Evolutionary conservation across 2,888 invertebrate genomes (phyloP), one percentile per base, ranked within the genome.

Genomic region (Zootermopsis nevadensis): DNA sequence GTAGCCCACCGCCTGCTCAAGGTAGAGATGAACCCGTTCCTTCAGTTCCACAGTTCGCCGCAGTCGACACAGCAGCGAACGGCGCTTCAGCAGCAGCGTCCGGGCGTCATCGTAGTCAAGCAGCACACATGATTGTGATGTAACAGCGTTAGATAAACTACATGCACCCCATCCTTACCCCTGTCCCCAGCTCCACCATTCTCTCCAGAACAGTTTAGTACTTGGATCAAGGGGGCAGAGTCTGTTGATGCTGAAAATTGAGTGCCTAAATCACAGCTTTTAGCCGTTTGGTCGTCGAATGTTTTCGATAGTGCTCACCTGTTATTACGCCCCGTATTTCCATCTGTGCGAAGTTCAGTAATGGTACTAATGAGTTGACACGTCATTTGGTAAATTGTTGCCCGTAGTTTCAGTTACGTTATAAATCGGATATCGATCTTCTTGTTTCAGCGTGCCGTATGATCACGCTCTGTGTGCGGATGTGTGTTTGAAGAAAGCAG

Each of bases 61-160:
- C 87, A 27, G 60, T 55, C 74, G n/a, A 42, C 72, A 10, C 87
- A 33, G 82, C 85, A 85, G 86, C 85, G 55, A 86, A 85, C 83
- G 84, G 85, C 83, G 24, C 84, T 90, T 86, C 94, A 92, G 89
- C 93, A 94, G 88, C 94, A 94, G 87, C 94, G 97, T 88, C 97
- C 97, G 33, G 97, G 97, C 85, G 97, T 97, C 85, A 97, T 97
- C 87, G 97, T 97, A 84, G 96, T 95, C 84, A 96, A 97, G 90
- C 96, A 96, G 89, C 90, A 91, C 88, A 94, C 94, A 92, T 94
- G 94, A 94, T 91, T 66, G 22, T 66, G 35, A 66, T 79, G 35
- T 7, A 33, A 60, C 31, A 15, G 35, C 38, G 15, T 66, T 79
- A 79, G 79, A 79, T 79, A 66, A 79, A 79, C 60, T 79, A 27